Evolutionary conservation across 2,888 invertebrate genomes (phyloP).

Genomic region (Hydropsyche betteni): DNA sequence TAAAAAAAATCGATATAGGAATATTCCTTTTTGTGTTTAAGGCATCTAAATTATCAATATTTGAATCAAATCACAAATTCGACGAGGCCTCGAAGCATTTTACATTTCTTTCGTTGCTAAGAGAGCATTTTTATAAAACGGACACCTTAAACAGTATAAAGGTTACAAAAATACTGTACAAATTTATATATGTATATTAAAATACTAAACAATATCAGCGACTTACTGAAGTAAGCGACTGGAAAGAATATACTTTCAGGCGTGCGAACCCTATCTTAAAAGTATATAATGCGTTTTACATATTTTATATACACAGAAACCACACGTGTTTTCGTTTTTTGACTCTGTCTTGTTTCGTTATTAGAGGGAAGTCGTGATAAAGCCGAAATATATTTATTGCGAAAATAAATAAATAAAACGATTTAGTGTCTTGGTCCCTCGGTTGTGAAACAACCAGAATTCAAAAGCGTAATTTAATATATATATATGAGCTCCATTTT

Average conservation of each 20-base stretch:
- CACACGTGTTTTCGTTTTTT: conserved; percentile 37
- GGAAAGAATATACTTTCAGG: conserved; percentile 17
- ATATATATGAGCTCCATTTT: conserved; percentile 15
- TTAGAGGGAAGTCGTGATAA: too few relatives aligned
- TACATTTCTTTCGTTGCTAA: too few relatives aligned
- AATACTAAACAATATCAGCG: conserved; percentile 40
- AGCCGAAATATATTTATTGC: not conserved
- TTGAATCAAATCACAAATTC: conserved; percentile 4
- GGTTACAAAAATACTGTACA: conserved; percentile 51
- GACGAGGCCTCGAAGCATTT: not conserved
- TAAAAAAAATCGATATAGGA: conserved; percentile 48
- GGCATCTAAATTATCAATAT: conserved; percentile 40
- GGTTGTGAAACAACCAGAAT: conserved; percentile 13
- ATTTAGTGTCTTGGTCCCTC: conserved; percentile 20
- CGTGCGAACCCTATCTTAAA: conserved; percentile 43
- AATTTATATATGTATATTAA: conserved; percentile 36
- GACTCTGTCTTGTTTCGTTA: conserved; percentile 1
- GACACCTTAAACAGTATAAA: conserved; percentile 47
- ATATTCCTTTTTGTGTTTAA: conserved; percentile 48
- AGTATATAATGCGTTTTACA: conserved; percentile 18
- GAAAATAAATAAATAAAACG: conserved; percentile 20
- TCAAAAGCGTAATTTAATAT: not conserved
- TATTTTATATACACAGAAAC: conserved; percentile 47
- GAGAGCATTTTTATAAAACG: not conserved
- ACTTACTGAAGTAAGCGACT: conserved; percentile 34